phyloP scores from a whole-genome alignment of 2,888 invertebrate genomes.

The Salpingus planirostris region DNA sequence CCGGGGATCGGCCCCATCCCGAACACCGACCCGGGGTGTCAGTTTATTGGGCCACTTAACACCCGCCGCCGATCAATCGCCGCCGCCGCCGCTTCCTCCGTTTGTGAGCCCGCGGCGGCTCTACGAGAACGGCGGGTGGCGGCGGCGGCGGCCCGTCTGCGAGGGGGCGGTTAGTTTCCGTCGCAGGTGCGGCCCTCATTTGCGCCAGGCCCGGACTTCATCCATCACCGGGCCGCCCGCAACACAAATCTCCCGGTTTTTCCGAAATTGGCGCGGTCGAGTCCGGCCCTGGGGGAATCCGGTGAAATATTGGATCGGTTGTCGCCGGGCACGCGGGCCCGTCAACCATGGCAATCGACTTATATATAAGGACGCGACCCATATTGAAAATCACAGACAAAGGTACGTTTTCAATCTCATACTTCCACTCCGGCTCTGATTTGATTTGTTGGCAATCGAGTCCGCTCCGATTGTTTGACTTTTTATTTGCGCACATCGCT shows the following conservation, averaged over 20 bases:
- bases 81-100: no score
- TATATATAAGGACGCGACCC: slow-evolving; percentile 21
- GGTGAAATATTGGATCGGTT: slow-evolving; percentile 31
- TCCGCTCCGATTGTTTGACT: slow-evolving; percentile 29
- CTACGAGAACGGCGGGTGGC: no score
- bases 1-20: no score
- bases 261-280: slow-evolving; percentile 9
- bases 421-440: slow-evolving; percentile 27
- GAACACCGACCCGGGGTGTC: no score
- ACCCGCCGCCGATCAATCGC: no score
- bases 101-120: no score
- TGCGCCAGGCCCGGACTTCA: slow-evolving; percentile 10
- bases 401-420: slow-evolving; percentile 32
- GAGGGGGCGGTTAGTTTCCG: slow-evolving; percentile 17
- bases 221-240: slow-evolving; percentile 1
- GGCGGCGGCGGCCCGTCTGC: no score
- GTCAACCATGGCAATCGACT: slow-evolving; percentile 30
- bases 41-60: no score
- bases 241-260: not conserved
- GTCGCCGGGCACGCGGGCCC: slow-evolving; percentile 28
- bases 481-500: slow-evolving; percentile 22
- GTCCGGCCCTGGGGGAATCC: slow-evolving; percentile 22
- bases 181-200: slow-evolving; percentile 23
- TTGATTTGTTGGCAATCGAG: slow-evolving; percentile 34
- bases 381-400: slow-evolving; percentile 34